phyloP scores from a whole-genome alignment of 2,113 vertebrate species.

The Aptenodytes patagonicus region DNA sequence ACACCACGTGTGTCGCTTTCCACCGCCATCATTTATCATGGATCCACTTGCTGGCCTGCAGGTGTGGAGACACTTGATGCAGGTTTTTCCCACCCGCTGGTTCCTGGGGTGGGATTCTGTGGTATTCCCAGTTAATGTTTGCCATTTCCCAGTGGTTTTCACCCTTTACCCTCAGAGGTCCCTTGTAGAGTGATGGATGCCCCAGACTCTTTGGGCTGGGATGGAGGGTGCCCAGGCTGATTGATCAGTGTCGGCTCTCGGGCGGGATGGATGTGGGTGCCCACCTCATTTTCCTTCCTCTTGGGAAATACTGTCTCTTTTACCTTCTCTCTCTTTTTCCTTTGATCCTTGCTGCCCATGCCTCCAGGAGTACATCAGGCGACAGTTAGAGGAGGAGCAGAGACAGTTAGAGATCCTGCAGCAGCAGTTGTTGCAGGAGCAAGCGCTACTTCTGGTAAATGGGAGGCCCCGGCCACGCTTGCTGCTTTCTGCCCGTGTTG shows the following conservation, averaged over 20 bases:
- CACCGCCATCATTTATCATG: background rate
- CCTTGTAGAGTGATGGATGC: background rate
- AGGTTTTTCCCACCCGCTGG: background rate
- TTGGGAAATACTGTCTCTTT: conserved; percentile 66
- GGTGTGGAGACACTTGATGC: background rate
- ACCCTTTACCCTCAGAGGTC: background rate
- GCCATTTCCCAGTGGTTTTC: background rate
- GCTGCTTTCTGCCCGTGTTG: background rate
- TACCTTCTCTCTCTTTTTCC: conserved; percentile 68
- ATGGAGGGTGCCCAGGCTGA: background rate
- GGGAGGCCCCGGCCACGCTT: conserved; percentile 37
- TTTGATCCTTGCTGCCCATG: conserved; percentile 66
- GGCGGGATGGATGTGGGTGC: background rate
- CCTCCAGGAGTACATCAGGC: conserved; percentile 97
- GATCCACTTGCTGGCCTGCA: background rate
- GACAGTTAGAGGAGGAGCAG: conserved; percentile 99
- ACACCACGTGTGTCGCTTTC: background rate
- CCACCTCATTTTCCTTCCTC: conserved; percentile 7
- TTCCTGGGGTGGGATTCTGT: background rate
- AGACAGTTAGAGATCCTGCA: conserved; percentile 99
- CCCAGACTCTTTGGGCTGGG: background rate
- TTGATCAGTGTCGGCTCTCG: background rate
- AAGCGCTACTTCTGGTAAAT: conserved; percentile 99
- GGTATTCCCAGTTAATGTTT: background rate
- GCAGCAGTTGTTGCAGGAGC: conserved; percentile 99